A percentile compares a stretch with the other conserved stretches of the same genome.
These are phyloP conservation scores for Phrynosoma platyrhinos DNA, from an alignment of 2,113 vertebrate species.

Conservation along the genomic window DNA sequence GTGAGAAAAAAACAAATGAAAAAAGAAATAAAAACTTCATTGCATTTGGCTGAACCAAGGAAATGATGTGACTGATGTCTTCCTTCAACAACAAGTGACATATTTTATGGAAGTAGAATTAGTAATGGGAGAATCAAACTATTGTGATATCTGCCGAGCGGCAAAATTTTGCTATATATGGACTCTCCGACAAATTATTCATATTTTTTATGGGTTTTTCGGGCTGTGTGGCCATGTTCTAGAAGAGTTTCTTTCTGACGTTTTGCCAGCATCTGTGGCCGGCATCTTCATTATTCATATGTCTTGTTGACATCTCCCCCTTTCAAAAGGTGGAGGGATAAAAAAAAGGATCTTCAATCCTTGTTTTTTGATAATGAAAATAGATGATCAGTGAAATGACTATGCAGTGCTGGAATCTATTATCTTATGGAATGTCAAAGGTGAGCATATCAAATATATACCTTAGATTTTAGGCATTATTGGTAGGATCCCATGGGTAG, in stretches of 20 bases:
- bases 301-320: not conserved
- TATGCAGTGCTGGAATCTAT: not conserved
- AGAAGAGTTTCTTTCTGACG: too few species aligned
- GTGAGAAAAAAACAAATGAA: not conserved
- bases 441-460: not conserved
- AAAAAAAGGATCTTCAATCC: not conserved
- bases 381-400: not conserved
- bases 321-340: not conserved
- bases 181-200: not conserved
- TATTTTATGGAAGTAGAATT: not conserved
- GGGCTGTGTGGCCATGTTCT: too few species aligned
- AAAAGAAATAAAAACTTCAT: not conserved
- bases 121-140: not conserved
- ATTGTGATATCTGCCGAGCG: not conserved
- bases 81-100: conserved; percentile 1
- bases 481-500: too few species aligned
- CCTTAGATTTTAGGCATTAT: too few species aligned
- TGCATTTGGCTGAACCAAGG: not conserved
- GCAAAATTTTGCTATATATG: not conserved
- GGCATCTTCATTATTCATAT: too few species aligned
- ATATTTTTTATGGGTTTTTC: too few species aligned
- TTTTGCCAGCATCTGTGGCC: too few species aligned
- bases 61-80: not conserved
- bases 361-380: not conserved
- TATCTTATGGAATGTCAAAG: not conserved